Conservation (phyloP, 2,888 invertebrate species). For the Leucozona laternaria region DNA sequence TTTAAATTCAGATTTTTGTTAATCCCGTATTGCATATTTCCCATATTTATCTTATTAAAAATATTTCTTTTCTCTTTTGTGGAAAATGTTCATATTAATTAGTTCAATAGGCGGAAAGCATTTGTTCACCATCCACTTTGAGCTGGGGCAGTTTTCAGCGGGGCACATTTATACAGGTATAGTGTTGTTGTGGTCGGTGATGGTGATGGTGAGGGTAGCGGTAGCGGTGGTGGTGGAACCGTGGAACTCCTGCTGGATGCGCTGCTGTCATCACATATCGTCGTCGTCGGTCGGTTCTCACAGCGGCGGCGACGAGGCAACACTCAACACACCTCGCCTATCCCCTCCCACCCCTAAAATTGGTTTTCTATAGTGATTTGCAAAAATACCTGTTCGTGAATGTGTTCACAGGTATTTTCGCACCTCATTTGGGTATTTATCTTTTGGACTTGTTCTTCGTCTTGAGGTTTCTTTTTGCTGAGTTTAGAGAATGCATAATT, state of each 20-base stretch:
- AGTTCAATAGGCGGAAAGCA: slow-evolving; percentile 69
- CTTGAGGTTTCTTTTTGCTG: slow-evolving; percentile 24
- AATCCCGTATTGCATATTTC: slow-evolving; percentile 13
- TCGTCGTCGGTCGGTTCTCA: slow-evolving; percentile 5
- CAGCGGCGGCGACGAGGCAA: not conserved
- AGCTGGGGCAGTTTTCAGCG: slow-evolving; percentile 4
- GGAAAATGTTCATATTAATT: slow-evolving; percentile 58
- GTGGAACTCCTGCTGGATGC: slow-evolving; percentile 27
- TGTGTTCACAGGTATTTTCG: slow-evolving; percentile 74
- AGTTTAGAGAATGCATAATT: slow-evolving; percentile 42
- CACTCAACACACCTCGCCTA: not conserved
- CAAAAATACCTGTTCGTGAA: slow-evolving; percentile 68
- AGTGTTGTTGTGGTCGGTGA: not conserved
- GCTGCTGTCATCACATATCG: slow-evolving; percentile 52
- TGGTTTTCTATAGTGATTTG: slow-evolving; percentile 51
- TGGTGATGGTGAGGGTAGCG: not conserved
- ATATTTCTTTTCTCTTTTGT: slow-evolving; percentile 21
- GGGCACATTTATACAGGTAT: too few relatives aligned
- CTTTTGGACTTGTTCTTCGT: slow-evolving; percentile 46
- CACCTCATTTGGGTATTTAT: slow-evolving; percentile 71
- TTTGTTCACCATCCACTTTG: slow-evolving; percentile 61
- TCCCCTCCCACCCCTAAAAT: not conserved
- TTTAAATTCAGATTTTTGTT: not conserved
- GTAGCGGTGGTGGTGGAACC: slow-evolving; percentile 1
- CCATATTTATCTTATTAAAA: slow-evolving; percentile 13